A percentile compares a stretch with the other conserved stretches of the same genome.
Evolutionary conservation across 2,888 invertebrate species (phyloP).

Genomic region (Chloroclystis v-ata): DNA sequence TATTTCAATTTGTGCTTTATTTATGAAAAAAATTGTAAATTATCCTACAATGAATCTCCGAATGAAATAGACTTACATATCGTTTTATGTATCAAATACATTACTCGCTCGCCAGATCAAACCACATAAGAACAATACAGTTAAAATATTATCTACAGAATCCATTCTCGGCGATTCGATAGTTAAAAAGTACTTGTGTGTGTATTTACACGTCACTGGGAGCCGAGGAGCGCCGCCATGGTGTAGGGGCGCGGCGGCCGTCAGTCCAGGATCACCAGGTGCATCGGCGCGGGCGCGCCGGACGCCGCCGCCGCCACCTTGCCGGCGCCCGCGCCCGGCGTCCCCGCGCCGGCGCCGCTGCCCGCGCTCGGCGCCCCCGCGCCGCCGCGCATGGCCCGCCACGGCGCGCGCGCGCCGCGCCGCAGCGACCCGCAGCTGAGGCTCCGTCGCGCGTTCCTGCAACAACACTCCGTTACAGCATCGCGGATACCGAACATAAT

Average conservation of each 20-base stretch:
- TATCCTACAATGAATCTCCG: slow-evolving; percentile 81
- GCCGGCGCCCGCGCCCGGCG: slow-evolving; percentile 45
- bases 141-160: slow-evolving; percentile 78
- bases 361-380: slow-evolving; percentile 29
- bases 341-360: slow-evolving; percentile 40
- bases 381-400: slow-evolving; percentile 76
- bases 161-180: slow-evolving; percentile 75
- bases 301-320: slow-evolving; percentile 41
- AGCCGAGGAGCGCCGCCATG: slow-evolving; percentile 82
- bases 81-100: slow-evolving; percentile 78
- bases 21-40: slow-evolving; percentile 83
- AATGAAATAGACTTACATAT: slow-evolving; percentile 80
- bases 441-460: slow-evolving; percentile 89
- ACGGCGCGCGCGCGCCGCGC: slow-evolving; percentile 75
- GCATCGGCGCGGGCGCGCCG: slow-evolving; percentile 56
- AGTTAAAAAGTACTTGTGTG: slow-evolving; percentile 66
- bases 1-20: slow-evolving; percentile 80
- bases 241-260: slow-evolving; percentile 79
- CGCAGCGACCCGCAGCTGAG: slow-evolving; percentile 85
- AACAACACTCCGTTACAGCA: too few species aligned
- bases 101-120: slow-evolving; percentile 76
- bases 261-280: slow-evolving; percentile 87
- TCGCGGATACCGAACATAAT: too few species aligned
- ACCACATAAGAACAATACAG: slow-evolving; percentile 77
- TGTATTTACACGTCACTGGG: slow-evolving; percentile 39